Conservation (phyloP, 2,888 invertebrate species). For the Rhingia campestris region DNA sequence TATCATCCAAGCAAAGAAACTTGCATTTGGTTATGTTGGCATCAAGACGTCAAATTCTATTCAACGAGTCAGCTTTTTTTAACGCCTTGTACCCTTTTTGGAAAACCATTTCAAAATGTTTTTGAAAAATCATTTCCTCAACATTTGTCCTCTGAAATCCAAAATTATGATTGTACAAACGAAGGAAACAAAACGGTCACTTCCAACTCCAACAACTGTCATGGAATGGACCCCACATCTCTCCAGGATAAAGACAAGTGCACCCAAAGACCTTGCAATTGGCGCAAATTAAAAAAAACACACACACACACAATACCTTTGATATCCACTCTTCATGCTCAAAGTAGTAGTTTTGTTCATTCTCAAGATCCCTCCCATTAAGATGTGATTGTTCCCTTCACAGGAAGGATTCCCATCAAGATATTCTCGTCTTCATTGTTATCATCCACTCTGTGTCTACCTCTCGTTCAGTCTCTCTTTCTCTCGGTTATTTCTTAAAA, state of each 20-base stretch:
- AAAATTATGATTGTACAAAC: background rate
- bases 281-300: constrained; percentile 26
- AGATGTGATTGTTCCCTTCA: constrained; percentile 51
- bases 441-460: no score
- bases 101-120: no score
- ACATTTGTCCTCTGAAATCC: no score
- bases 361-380: constrained; percentile 52
- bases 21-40: no score
- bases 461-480: background rate
- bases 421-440: constrained; percentile 20
- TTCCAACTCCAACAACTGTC: no score
- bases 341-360: constrained; percentile 14
- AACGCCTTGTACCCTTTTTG: no score
- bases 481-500: background rate
- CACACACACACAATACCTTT: constrained; percentile 8
- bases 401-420: constrained; percentile 40
- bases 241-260: background rate
- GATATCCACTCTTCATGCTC: constrained; percentile 12
- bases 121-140: no score
- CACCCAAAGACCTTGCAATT: constrained; percentile 22
- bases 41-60: no score
- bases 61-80: no score
- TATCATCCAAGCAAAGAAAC: no score
- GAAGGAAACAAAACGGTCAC: background rate
- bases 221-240: no score